Conservation (phyloP, 2,888 invertebrate genomes). For the Arge pagana region DNA sequence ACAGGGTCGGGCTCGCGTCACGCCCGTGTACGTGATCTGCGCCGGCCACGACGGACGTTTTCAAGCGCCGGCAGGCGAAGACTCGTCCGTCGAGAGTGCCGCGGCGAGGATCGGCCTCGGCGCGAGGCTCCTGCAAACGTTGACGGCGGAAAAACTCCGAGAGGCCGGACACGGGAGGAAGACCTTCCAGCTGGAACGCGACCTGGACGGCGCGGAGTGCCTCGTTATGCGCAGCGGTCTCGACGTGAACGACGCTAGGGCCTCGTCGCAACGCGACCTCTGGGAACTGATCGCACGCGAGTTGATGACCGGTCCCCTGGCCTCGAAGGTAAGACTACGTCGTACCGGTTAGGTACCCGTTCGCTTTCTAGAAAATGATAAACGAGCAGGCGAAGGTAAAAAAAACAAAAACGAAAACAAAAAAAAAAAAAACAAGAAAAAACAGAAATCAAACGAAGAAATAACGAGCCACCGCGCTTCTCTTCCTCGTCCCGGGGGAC, state of each 20-base stretch:
- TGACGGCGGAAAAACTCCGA: conserved; percentile 85
- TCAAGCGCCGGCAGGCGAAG: conserved; percentile 64
- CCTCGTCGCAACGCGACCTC: conserved; percentile 76
- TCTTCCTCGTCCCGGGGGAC: no score
- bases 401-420: no score
- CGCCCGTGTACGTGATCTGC: conserved; percentile 84
- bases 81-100: conserved; percentile 73
- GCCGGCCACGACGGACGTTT: conserved; percentile 79
- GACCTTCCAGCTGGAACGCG: conserved; percentile 80
- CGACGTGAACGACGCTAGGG: conserved; percentile 70
- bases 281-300: conserved; percentile 88
- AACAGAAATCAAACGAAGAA: no score
- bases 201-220: conserved; percentile 68
- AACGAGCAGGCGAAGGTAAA: no score
- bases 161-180: conserved; percentile 78
- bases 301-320: conserved; percentile 67
- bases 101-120: conserved; percentile 76
- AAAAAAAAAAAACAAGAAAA: no score
- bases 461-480: no score
- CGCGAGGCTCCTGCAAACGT: conserved; percentile 79
- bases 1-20: conserved; percentile 66
- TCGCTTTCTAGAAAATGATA: no score
- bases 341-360: no score
- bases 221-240: conserved; percentile 75
- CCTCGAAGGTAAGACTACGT: no score